These are phyloP conservation scores for Torymus tubicola DNA, from an alignment of 2,888 invertebrate genomes.

Conservation along the genomic window DNA sequence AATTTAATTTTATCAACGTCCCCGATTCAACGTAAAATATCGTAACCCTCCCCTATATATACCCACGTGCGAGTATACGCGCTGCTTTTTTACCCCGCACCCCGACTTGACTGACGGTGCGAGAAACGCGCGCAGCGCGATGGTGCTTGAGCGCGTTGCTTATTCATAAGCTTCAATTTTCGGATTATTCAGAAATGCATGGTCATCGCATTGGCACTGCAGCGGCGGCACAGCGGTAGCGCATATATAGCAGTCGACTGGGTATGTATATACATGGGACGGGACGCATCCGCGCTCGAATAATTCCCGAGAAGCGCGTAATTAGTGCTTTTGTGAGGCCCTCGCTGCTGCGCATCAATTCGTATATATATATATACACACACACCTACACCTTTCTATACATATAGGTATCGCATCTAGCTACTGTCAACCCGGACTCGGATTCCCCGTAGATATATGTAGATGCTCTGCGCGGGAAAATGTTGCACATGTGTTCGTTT, in stretches of 20 bases:
- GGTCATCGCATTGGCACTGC: slow-evolving; percentile 19
- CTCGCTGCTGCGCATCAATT: no score
- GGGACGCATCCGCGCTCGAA: background rate
- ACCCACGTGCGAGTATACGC: background rate
- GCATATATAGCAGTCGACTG: background rate
- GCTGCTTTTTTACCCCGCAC: background rate
- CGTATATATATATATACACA: no score
- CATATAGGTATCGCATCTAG: no score
- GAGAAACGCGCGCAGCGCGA: background rate
- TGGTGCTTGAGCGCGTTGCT: background rate
- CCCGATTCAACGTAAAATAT: slow-evolving; percentile 16
- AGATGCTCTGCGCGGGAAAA: no score
- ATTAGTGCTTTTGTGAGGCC: slow-evolving; percentile 45
- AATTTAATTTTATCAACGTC: background rate
- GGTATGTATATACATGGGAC: background rate
- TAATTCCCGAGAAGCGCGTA: slow-evolving; percentile 11
- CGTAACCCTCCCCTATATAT: slow-evolving; percentile 1
- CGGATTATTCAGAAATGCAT: slow-evolving; percentile 46
- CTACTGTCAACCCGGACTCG: no score
- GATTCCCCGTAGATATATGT: no score
- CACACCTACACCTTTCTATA: no score
- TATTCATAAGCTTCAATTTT: slow-evolving; percentile 52
- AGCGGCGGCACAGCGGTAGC: no score
- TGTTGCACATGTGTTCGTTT: no score
- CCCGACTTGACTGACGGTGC: background rate